These are phyloP conservation scores for Valencia hispanica DNA, from an alignment of 2,797 vertebrate genomes.

Conservation along the genomic window DNA sequence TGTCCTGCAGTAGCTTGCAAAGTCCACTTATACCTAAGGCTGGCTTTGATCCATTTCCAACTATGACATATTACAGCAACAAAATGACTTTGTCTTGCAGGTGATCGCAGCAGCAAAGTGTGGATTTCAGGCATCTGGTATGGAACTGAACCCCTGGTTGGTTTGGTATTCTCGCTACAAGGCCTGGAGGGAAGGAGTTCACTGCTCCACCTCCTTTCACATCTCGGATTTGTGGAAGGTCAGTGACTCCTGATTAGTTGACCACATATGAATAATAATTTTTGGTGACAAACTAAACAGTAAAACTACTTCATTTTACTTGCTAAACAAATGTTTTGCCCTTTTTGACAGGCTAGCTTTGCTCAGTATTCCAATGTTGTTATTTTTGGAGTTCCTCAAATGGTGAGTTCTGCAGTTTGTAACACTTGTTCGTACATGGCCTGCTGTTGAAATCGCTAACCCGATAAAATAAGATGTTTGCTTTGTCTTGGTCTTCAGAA, in stretches of 20 bases:
- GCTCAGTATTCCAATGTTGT: constrained; percentile 89
- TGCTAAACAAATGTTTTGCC: background rate
- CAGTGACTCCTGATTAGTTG: constrained; percentile 6
- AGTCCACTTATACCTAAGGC: background rate
- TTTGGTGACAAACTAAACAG: background rate
- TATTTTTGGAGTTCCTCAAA: constrained; percentile 96
- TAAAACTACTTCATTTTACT: background rate
- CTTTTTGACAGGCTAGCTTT: constrained; percentile 87
- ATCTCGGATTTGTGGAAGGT: constrained; percentile 98
- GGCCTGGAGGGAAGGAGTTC: constrained; percentile 91
- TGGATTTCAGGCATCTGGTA: constrained; percentile 90
- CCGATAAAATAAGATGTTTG: background rate
- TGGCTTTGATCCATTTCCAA: background rate
- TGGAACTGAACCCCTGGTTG: constrained; percentile 96
- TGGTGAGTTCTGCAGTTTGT: constrained; percentile 83
- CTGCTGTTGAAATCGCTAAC: background rate
- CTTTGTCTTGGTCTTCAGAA: background rate
- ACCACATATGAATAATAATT: background rate
- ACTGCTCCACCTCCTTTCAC: constrained; percentile 85
- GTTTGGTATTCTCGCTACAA: constrained; percentile 93
- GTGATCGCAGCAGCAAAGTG: constrained; percentile 94
- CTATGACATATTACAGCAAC: background rate
- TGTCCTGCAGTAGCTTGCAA: background rate
- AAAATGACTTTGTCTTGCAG: constrained; percentile 62
- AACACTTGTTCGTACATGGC: too few species aligned